Base-by-base conservation (phyloP, 2,888 invertebrate species). In the Chesias legatella region DNA sequence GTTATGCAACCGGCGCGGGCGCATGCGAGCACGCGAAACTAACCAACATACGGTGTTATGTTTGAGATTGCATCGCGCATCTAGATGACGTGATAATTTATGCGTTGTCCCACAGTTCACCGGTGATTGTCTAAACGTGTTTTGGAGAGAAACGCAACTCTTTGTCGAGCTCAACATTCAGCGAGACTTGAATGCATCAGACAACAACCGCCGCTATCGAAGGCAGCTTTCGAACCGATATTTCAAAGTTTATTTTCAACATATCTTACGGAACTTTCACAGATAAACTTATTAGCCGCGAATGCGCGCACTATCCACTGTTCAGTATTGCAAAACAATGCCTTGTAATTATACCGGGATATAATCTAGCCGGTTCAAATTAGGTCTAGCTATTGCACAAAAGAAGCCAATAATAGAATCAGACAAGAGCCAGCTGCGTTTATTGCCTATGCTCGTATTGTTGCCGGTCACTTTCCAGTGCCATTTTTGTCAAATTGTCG, bases 1-100 rank as follows among this genome's bases (percentile, higher is more conserved):
- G 82, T 84, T 84, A 85, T 80, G 84, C 79, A 84, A 85, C 78
- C 70, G 66, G 63, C 64, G 70, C 63, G 67, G 71, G 74, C 76
- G 82, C 78, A 63, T 64, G 70, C 63, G 67, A 71, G 74, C 76
- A 81, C 78, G 84, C 83, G 80, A 82, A 80, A 78, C 70, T 73
- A 72, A 64, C 63, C 51, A 51, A 56, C 51, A 53, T 60, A 52
- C 61, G 57, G 62, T 60, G 64, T 67, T 64, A 65, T 59, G 65
- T 65, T 67, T 61, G 58, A 56, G 59, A 63, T 64, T 58, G 63
- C 72, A 58, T 60, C 67, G 66, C 64, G 67, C 67, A 76, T 74
- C 74, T 70, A 70, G 74, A 76, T 73, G 71, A 71, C 58, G 63
- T 56, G 60, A 63, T 62, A 63, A 60, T 50, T 49, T 55, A 56